These are phyloP conservation scores for Aspidiotus rigidus DNA, from an alignment of 2,888 invertebrate genomes.

Conservation along the genomic window DNA sequence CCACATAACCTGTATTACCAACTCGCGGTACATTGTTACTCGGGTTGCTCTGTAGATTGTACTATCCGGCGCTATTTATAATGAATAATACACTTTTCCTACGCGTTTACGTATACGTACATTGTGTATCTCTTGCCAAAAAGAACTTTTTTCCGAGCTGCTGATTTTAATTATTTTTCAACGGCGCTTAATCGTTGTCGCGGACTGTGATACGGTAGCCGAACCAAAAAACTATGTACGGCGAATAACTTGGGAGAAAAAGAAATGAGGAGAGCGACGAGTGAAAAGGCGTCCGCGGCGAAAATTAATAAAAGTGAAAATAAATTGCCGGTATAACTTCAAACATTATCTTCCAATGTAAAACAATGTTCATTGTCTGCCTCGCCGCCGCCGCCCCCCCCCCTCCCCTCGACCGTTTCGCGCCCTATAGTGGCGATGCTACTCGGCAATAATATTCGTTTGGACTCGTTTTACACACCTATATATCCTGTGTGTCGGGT, in stretches of 20 bases:
- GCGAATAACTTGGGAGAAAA: background rate
- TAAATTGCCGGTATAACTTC: conserved; percentile 34
- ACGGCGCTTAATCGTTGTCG: conserved; percentile 23
- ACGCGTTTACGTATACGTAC: too few species aligned
- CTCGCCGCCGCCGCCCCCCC: conserved; percentile 9
- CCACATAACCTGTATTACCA: too few species aligned
- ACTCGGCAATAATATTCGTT: background rate
- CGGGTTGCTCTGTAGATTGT: too few species aligned
- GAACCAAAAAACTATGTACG: background rate
- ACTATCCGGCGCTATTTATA: too few species aligned
- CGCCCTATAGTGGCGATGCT: background rate
- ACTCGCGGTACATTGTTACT: too few species aligned
- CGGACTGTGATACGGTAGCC: background rate
- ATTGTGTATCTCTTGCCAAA: conserved; percentile 21
- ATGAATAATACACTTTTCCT: too few species aligned
- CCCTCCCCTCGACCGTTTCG: background rate
- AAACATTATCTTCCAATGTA: conserved; percentile 32
- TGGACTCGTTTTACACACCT: too few species aligned
- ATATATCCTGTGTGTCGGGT: background rate
- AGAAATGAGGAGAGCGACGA: background rate
- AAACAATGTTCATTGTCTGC: conserved; percentile 16
- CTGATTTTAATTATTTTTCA: conserved; percentile 33
- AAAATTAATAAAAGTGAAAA: conserved; percentile 34
- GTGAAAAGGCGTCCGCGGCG: conserved; percentile 23
- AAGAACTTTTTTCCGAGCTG: conserved; percentile 32